A percentile compares a stretch with the other conserved stretches of the same genome.
Evolutionary conservation across 2,113 vertebrate species (phyloP).

Genomic region (Campylomormyrus numenius): DNA sequence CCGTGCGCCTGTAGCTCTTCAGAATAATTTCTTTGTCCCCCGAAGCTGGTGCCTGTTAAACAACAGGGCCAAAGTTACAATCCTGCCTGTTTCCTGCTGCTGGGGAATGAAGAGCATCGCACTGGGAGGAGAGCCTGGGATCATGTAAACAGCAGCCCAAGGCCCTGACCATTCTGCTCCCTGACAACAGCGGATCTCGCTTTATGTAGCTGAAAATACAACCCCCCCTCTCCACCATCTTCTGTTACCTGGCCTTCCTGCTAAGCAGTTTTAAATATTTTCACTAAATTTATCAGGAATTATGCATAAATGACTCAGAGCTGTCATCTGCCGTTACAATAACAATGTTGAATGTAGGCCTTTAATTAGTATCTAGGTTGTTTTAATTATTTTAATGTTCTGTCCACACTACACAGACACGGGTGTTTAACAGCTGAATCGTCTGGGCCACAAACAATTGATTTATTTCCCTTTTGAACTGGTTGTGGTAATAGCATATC

Average conservation of each 20-base stretch:
- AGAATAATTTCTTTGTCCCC: conserved; percentile 70
- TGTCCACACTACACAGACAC: conserved; percentile 12
- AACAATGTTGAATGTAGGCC: not conserved
- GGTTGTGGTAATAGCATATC: conserved; percentile 29
- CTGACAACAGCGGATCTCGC: conserved; percentile 40
- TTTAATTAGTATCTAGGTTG: not conserved
- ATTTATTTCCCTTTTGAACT: conserved; percentile 28
- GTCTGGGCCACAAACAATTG: conserved; percentile 28
- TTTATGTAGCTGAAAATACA: conserved; percentile 17
- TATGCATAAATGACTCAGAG: not conserved
- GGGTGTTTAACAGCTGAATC: conserved; percentile 28
- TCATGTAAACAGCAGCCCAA: conserved; percentile 60
- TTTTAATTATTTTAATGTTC: conserved; percentile 1
- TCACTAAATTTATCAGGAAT: not conserved
- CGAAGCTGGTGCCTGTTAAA: conserved; percentile 73
- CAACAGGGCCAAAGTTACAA: conserved; percentile 87
- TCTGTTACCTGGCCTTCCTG: conserved; percentile 42
- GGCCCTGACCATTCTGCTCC: conserved; percentile 45
- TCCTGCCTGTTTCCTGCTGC: conserved; percentile 65
- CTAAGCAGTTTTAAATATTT: conserved; percentile 52
- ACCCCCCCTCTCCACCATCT: not conserved
- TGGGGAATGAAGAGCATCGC: conserved; percentile 43
- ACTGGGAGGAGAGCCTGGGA: conserved; percentile 51
- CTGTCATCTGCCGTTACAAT: not conserved
- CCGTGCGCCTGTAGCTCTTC: conserved; percentile 85